Percentiles rank a stretch among this genome's conserved stretches.
phyloP scores from a whole-genome alignment of 2,888 invertebrate genomes.

The Epinotia nisella region DNA sequence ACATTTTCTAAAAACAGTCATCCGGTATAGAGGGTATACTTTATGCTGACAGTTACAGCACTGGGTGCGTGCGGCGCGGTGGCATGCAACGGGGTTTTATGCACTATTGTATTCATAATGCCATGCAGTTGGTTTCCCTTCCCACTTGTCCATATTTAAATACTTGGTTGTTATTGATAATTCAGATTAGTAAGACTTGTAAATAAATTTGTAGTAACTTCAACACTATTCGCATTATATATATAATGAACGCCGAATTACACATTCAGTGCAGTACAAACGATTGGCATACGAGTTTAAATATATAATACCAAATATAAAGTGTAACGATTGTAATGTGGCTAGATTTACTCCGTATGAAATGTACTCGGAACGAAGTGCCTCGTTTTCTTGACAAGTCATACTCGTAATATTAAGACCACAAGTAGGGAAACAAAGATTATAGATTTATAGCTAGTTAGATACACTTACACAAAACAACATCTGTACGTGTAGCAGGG shows the following conservation, averaged over 20 bases:
- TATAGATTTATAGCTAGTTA: too few relatives aligned
- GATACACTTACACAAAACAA: background rate
- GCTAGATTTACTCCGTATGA: background rate
- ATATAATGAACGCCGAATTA: background rate
- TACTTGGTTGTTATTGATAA: background rate
- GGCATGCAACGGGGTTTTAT: conserved; percentile 38
- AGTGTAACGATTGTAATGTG: background rate
- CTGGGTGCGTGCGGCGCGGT: conserved; percentile 14
- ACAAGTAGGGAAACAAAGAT: too few relatives aligned
- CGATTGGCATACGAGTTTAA: too few relatives aligned
- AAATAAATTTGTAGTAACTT: background rate
- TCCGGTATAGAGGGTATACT: conserved; percentile 29
- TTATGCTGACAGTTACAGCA: conserved; percentile 38
- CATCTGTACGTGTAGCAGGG: background rate
- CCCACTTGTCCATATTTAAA: background rate
- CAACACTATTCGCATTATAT: background rate
- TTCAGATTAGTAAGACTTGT: too few relatives aligned
- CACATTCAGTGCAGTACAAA: too few relatives aligned
- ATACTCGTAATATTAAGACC: background rate
- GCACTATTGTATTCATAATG: conserved; percentile 37
- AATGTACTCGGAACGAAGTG: background rate
- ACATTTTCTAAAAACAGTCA: conserved; percentile 35
- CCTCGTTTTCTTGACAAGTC: background rate
- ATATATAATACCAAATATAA: background rate
- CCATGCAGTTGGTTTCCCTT: conserved; percentile 17